A percentile compares a stretch with the other conserved stretches of the same genome.
Conservation (phyloP, 2,797 vertebrate species). For the Hyperoplus lanceolatus region DNA sequence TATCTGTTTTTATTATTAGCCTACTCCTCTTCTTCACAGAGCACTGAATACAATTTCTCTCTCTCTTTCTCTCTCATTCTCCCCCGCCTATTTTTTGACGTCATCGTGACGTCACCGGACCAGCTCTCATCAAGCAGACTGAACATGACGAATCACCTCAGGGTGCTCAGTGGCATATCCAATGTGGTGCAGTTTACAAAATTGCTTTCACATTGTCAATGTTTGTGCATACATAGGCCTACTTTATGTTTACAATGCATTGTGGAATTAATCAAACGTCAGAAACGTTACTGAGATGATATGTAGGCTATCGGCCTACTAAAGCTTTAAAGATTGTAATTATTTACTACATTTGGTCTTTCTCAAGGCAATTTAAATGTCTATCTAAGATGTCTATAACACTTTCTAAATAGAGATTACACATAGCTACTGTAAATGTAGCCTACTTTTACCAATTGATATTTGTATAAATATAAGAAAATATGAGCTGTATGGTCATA, state of each 20-base stretch:
- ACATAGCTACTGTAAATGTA: no score
- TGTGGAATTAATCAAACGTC: neutral
- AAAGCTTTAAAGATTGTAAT: no score
- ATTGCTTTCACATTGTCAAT: neutral
- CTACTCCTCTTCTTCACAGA: neutral
- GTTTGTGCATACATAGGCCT: neutral
- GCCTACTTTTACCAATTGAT: no score
- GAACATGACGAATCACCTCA: conserved; percentile 44
- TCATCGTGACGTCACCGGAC: conserved; percentile 65
- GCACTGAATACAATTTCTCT: conserved; percentile 12
- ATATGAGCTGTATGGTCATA: neutral
- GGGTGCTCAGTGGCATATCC: neutral
- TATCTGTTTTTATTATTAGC: conserved; percentile 27
- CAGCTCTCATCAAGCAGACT: conserved; percentile 36
- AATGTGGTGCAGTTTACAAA: neutral
- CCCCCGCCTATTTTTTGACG: conserved; percentile 57
- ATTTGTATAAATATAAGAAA: neutral
- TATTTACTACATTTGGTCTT: no score
- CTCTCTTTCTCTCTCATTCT: conserved; percentile 24
- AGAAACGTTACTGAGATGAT: neutral
- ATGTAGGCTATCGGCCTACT: no score
- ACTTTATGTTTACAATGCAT: neutral
- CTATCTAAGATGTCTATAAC: no score
- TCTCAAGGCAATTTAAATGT: no score
- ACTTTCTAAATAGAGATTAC: no score